These are phyloP conservation scores for Bradypus variegatus DNA, from an alignment of 2,797 vertebrate species.

Conservation along the genomic window DNA sequence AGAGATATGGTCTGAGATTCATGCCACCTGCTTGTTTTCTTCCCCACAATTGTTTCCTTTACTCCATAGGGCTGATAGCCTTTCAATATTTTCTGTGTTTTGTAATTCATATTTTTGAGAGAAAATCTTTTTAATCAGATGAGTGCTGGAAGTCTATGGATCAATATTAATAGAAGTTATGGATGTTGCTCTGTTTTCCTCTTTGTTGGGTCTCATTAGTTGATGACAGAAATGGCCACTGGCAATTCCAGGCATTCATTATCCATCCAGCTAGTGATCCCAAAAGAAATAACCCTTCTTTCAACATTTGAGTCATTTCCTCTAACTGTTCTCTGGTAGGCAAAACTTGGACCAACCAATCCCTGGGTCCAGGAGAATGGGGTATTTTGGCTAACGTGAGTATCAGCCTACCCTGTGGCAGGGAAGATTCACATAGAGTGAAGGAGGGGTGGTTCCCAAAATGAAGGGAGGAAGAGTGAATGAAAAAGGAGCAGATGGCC, in stretches of 20 bases:
- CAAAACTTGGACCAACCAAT: not conserved
- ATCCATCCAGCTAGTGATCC: not conserved
- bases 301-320: not conserved
- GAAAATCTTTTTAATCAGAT: not conserved
- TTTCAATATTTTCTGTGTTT: not conserved
- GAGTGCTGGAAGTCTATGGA: not conserved
- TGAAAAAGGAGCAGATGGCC: not conserved
- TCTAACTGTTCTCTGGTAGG: not conserved
- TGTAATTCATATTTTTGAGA: slow-evolving; percentile 25
- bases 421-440: not conserved
- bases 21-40: not conserved
- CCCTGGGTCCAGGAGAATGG: not conserved
- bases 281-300: slow-evolving; percentile 27
- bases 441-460: not conserved
- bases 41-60: not conserved
- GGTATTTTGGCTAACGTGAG: not conserved
- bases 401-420: not conserved
- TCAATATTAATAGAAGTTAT: not conserved
- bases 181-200: not conserved
- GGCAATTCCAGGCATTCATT: not conserved
- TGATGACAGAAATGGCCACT: not conserved
- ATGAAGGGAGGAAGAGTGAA: not conserved
- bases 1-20: not conserved
- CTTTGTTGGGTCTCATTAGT: not conserved
- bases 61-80: not conserved